phyloP scores from a whole-genome alignment of 1,140 invertebrate species.

The Mesaphorura yosii region DNA sequence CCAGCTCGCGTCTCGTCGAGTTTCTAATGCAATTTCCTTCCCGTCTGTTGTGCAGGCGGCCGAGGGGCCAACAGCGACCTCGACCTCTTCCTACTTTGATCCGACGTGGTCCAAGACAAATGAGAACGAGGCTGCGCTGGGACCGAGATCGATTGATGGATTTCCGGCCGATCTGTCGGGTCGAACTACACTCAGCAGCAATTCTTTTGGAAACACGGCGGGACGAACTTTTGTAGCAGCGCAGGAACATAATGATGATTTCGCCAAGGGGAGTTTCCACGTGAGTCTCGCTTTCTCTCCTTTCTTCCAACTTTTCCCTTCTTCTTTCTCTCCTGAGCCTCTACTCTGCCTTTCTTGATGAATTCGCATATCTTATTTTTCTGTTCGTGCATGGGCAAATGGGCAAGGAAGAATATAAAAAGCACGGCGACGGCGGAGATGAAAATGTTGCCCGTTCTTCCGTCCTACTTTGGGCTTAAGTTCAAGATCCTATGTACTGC shows the following conservation, averaged over 20 bases:
- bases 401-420: too few relatives aligned
- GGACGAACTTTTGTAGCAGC: too few relatives aligned
- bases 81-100: background rate
- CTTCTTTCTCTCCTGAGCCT: too few relatives aligned
- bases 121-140: background rate
- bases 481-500: too few relatives aligned
- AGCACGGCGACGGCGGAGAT: too few relatives aligned
- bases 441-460: too few relatives aligned
- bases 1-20: background rate
- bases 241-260: background rate
- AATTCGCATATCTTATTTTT: too few relatives aligned
- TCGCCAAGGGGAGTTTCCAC: background rate
- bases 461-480: too few relatives aligned
- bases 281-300: background rate
- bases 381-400: too few relatives aligned
- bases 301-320: background rate
- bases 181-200: too few relatives aligned
- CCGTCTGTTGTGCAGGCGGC: background rate
- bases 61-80: background rate
- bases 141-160: constrained; percentile 30
- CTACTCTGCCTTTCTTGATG: too few relatives aligned
- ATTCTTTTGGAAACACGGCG: too few relatives aligned
- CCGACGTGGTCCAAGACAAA: background rate
- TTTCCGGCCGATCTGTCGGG: constrained; percentile 14
- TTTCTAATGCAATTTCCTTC: background rate